phyloP scores from a whole-genome alignment of 2,113 vertebrate species.

The Syrmaticus mikado region DNA sequence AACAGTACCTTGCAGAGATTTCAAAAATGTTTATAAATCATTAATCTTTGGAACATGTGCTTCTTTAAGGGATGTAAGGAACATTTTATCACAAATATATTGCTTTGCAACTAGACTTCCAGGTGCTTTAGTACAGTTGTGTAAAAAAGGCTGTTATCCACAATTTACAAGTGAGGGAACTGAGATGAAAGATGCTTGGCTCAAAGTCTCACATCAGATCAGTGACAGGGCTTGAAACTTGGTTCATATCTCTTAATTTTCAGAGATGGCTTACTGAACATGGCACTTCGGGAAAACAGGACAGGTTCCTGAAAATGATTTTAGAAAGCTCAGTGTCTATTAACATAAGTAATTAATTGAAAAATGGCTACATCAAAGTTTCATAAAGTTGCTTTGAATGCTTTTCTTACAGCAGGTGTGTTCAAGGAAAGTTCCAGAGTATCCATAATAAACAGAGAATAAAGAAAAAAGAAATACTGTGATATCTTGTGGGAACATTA shows the following conservation, averaged over 20 bases:
- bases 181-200: background rate
- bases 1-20: background rate
- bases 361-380: background rate
- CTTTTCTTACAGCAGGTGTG: background rate
- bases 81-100: background rate
- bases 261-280: background rate
- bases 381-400: background rate
- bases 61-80: background rate
- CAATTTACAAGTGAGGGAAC: background rate
- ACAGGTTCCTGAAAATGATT: background rate
- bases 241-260: background rate
- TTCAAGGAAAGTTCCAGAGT: background rate
- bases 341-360: background rate
- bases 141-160: background rate
- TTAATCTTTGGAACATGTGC: background rate
- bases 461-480: background rate
- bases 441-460: background rate
- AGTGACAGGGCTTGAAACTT: background rate
- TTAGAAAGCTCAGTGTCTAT: background rate
- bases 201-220: background rate
- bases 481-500: accelerated
- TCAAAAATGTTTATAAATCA: background rate
- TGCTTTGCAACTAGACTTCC: background rate
- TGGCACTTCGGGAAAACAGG: background rate
- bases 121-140: background rate